Evolutionary conservation across 2,888 invertebrate species (phyloP).

Genomic region (Meteorus colon): DNA sequence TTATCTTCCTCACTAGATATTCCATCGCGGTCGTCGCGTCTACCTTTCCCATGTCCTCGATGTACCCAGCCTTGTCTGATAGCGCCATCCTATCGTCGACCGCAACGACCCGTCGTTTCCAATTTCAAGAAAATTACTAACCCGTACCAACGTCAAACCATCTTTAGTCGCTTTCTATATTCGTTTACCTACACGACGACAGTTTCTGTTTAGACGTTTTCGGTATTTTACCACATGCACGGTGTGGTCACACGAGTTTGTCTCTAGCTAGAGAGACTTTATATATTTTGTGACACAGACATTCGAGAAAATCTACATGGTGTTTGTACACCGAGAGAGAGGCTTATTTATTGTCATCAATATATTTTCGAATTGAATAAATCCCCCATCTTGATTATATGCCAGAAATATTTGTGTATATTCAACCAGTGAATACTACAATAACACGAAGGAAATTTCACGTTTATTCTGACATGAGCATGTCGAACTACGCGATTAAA

Average conservation of each 20-base stretch:
- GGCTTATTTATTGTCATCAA: too few relatives aligned
- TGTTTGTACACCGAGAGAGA: neutral
- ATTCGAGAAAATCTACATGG: neutral
- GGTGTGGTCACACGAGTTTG: slow-evolving; percentile 4
- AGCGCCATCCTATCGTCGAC: slow-evolving; percentile 42
- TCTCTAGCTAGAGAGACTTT: slow-evolving; percentile 27
- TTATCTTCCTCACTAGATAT: slow-evolving; percentile 70
- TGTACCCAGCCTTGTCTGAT: slow-evolving; percentile 39
- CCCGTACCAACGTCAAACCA: slow-evolving; percentile 10
- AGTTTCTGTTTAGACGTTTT: slow-evolving; percentile 32
- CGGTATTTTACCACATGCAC: slow-evolving; percentile 35
- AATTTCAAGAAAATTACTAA: slow-evolving; percentile 50
- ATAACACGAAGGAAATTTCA: too few relatives aligned
- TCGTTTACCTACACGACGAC: slow-evolving; percentile 7
- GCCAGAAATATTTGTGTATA: too few relatives aligned
- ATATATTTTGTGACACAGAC: slow-evolving; percentile 1
- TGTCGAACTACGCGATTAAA: too few relatives aligned
- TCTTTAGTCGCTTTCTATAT: slow-evolving; percentile 20
- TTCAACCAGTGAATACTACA: too few relatives aligned
- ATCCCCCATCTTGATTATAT: neutral
- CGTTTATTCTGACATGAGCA: too few relatives aligned
- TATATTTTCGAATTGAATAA: neutral
- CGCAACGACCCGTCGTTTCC: slow-evolving; percentile 49
- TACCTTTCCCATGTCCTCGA: slow-evolving; percentile 38
- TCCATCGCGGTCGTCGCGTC: slow-evolving; percentile 61